Evolutionary conservation across 2,113 vertebrate species (phyloP), one percentile per base, ranked within the genome.

Genomic region (Chaetops frenatus): DNA sequence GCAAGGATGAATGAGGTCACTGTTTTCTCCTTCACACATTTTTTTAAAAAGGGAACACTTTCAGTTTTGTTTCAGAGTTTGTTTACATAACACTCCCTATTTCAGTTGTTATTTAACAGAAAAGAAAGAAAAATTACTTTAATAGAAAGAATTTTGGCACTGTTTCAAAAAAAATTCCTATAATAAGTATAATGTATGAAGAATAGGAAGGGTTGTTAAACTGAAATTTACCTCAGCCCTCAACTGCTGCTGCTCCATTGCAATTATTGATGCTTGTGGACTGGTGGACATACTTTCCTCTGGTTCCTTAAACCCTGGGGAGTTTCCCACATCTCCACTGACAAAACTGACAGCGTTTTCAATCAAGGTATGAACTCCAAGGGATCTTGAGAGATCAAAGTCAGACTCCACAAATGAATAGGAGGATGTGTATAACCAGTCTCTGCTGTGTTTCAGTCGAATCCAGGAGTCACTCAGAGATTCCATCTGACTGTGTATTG

Each of bases 211-310:
- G 53, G 20, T 4, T 12, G 5, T 31, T n/a, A 65, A 82, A 73
- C 8, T 36, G 33, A 38, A 67, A 57, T 87, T 91, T 97, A 99
- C 99, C 98, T 99, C 99, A 5, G 99, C 99, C 70, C 99, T 96
- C 96, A 98, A 96, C 97, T 99, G 99, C 86, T 99, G 99, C 97
- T 99, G 99, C 81, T 99, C 99, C 99, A 99, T 99, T 64, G 99
- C 99, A 96, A 99, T 97, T 82, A 99, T 78, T 11, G 98, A 99
- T 3, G 99, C 99, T 94, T 99, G 99, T 2, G 99, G 99, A 94
- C 98, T 99, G 66, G 99, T 99, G 80, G 99, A 99, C 98, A 99
- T 99, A 57, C 98, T 98, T 95, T 99, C 99, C 64, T 99, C 99
- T 0, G 99, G 99, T 77, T 99, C 99, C 94, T 99, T 99, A 97